Base-by-base conservation (phyloP, 2,888 invertebrate genomes). In the Apamea monoglypha region DNA sequence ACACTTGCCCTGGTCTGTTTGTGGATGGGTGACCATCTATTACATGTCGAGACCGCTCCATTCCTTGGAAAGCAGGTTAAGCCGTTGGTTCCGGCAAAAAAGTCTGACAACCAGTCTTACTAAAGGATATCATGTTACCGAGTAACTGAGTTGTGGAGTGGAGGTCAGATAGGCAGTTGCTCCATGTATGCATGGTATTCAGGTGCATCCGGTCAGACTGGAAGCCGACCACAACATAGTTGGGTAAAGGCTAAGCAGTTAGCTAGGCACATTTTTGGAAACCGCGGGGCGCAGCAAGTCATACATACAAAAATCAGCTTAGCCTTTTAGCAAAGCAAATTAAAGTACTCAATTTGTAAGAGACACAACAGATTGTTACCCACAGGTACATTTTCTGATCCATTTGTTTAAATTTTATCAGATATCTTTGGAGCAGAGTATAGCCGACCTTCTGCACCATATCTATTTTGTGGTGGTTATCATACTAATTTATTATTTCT, bases 401-500 rank as follows among this genome's bases (percentile, higher is more conserved):
- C 40, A 40, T 40, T 25, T 25, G 10, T 25, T 56, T 25, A 56
- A 25, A 56, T 56, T 25, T 25, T 8, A 25, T 10, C 8, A 56
- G 10, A 56, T 10, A 25, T 8, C 8, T 64, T 64, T 64, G 1
- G 32, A 64, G 25, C 36, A 64, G 36, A 64, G 36, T 10, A 10
- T 25, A 53, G 14, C 18, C 0, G 12, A 59, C 47, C 77, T 82
- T 82, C 77, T 68, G 61, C 0, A 5, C 0, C 0, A 0, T 61
- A 2, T 61, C 12, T 68, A 3, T 12, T 12, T 36, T 1, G 18
- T 76, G 53, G 18, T 25, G 69, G 87, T 88, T 91, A 91, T 90
- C 89, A 80, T 63, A 74, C 74, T 84, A 90, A 92, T 92, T 91
- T 92, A 91, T 91, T 87, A 87, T 87, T 81, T 83, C 77, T 84